Evolutionary conservation across 1,140 invertebrate genomes (phyloP), one percentile per base, ranked within the genome.

Genomic region (Atopsyche davidsoni): DNA sequence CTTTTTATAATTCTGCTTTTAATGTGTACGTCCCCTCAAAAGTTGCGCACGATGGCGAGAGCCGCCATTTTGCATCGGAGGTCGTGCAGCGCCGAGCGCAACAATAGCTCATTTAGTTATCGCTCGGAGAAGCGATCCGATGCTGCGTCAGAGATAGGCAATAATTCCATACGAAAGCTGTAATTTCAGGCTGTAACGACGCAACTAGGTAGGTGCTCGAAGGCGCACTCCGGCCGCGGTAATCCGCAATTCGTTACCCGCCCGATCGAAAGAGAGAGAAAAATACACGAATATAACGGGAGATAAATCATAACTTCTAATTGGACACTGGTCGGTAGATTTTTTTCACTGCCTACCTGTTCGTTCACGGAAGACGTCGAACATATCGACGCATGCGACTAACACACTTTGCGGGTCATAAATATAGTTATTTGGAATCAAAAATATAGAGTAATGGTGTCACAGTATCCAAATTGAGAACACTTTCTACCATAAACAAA

Each of bases 281-380:
- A n/a, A n/a, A n/a, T n/a, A n/a, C n/a, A n/a, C n/a, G n/a, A n/a
- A n/a, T 24, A 17, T 46, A 46, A 46, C 45, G 45, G 45, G 36
- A 46, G 39, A 46, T 38, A 38, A 46, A 46, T 46, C 45, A 36
- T 38, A 46, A 38, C 34, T 23, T 46, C 32, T 46, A 46, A 46
- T 46, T 46, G 45, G 45, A 38, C 45, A 32, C 43, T 31, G 24
- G 23, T 42, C 40, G 31, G 24, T 42, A 22, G 40, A 35, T 23
- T 36, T 46, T 38, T 38, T 46, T 35, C 4, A 7, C 18, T 25
- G 10, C 23, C 21, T 19, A 22, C 24, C 13, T 45, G 16, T 14
- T 28, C 43, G 2, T 24, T 6, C 4, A n/a, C n/a, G 35, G 6
- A 13, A 7, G 17, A 14, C 35, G 17, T 4, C 35, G 6, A n/a